These are phyloP conservation scores for Drosophila bunnanda DNA, from an alignment of 2,888 invertebrate genomes.

Conservation along the genomic window DNA sequence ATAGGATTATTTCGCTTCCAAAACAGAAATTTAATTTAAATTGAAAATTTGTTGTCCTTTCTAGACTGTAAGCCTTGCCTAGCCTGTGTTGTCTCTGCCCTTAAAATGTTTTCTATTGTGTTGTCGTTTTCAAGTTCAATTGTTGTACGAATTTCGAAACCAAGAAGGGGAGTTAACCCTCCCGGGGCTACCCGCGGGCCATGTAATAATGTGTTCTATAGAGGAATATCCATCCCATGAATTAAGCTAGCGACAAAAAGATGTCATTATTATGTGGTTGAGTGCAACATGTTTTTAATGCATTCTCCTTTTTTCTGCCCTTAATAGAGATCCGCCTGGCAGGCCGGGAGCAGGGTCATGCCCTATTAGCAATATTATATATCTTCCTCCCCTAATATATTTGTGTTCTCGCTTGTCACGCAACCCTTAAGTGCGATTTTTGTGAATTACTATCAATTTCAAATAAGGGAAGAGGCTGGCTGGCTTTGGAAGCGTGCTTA, in stretches of 20 bases:
- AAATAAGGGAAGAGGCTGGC: slow-evolving; percentile 25
- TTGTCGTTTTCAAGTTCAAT: slow-evolving; percentile 77
- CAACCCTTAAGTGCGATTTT: slow-evolving; percentile 58
- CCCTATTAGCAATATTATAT: slow-evolving; percentile 54
- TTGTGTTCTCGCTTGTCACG: slow-evolving; percentile 16
- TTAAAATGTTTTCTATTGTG: slow-evolving; percentile 54
- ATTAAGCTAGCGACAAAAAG: slow-evolving; percentile 63
- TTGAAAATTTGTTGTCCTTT: slow-evolving; percentile 65
- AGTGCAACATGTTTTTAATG: slow-evolving; percentile 75
- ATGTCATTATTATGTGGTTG: slow-evolving; percentile 81
- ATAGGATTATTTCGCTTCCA: slow-evolving; percentile 65
- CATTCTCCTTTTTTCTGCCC: slow-evolving; percentile 57
- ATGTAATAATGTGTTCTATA: slow-evolving; percentile 39
- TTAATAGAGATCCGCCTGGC: slow-evolving; percentile 48
- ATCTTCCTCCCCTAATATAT: slow-evolving; percentile 25
- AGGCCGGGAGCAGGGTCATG: slow-evolving; percentile 44
- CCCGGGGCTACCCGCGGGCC: slow-evolving; percentile 57
- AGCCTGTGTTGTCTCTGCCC: slow-evolving; percentile 23
- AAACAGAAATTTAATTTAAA: slow-evolving; percentile 64
- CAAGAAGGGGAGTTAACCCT: slow-evolving; percentile 47
- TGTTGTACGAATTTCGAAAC: slow-evolving; percentile 50
- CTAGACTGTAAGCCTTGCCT: slow-evolving; percentile 28
- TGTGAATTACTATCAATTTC: slow-evolving; percentile 44
- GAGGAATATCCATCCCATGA: slow-evolving; percentile 39
- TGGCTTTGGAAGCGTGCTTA: slow-evolving; percentile 4